Evolutionary conservation across 2,888 invertebrate genomes (phyloP).

Genomic region (Parochlus steinenii): DNA sequence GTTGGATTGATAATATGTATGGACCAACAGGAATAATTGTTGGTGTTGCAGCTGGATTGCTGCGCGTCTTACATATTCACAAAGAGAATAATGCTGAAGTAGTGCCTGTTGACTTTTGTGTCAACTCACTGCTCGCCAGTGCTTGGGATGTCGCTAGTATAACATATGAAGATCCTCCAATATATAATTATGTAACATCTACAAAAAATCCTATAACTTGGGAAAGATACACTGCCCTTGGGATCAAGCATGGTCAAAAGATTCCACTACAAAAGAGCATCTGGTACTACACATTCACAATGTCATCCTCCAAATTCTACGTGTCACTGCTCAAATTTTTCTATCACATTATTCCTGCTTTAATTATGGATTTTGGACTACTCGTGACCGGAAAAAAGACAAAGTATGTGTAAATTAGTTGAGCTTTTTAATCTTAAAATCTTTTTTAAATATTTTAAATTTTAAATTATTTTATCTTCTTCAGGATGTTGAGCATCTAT

Average conservation of each 20-base stretch:
- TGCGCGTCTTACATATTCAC: constrained; percentile 28
- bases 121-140: constrained; percentile 29
- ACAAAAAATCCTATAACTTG: constrained; percentile 64
- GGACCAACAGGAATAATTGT: constrained; percentile 35
- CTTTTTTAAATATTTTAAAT: not conserved
- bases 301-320: constrained; percentile 29
- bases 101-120: constrained; percentile 32
- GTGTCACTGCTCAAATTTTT: constrained; percentile 33
- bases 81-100: constrained; percentile 24
- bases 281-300: constrained; percentile 44
- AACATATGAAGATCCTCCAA: constrained; percentile 32
- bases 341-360: constrained; percentile 46
- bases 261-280: constrained; percentile 47
- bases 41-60: constrained; percentile 39
- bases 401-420: constrained; percentile 23
- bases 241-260: constrained; percentile 32
- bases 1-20: constrained; percentile 55
- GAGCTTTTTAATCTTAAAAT: not conserved
- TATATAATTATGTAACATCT: constrained; percentile 79
- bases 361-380: constrained; percentile 37
- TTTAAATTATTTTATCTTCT: constrained; percentile 12
- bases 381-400: constrained; percentile 36
- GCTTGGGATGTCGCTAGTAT: constrained; percentile 31
- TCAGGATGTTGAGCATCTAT: constrained; percentile 62
- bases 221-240: constrained; percentile 43